Evolutionary conservation across 1,140 invertebrate genomes (phyloP).

Genomic region (Eriosoma lanigerum): DNA sequence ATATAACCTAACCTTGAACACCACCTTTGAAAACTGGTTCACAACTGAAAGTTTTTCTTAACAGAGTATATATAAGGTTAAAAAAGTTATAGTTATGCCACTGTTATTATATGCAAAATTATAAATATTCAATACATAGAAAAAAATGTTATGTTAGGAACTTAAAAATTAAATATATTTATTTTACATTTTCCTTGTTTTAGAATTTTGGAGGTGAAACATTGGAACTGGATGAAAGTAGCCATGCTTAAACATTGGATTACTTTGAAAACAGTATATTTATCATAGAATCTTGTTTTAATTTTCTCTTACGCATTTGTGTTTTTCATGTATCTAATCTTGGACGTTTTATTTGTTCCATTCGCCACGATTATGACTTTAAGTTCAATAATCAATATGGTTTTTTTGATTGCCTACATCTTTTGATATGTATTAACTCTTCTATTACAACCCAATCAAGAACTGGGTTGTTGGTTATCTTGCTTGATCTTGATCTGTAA

Average conservation of each 20-base stretch:
- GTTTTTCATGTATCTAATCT: conserved; percentile 51
- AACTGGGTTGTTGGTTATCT: conserved; percentile 41
- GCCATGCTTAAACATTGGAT: conserved; percentile 41
- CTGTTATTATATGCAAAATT: no score
- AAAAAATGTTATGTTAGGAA: no score
- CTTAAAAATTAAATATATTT: no score
- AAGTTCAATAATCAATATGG: conserved; percentile 46
- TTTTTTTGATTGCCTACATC: conserved; percentile 51
- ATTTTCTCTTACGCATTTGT: conserved; percentile 51
- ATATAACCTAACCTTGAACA: no score
- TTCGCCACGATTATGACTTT: conserved; percentile 40
- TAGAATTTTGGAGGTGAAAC: conserved; percentile 47
- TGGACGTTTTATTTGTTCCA: conserved; percentile 51
- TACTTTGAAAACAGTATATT: conserved; percentile 45
- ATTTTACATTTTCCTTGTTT: not conserved
- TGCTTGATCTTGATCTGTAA: conserved; percentile 50
- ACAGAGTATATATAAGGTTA: no score
- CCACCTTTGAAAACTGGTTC: no score
- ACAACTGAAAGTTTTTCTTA: no score
- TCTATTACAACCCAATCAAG: conserved; percentile 38
- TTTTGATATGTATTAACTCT: conserved; percentile 45
- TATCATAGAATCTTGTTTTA: conserved; percentile 52
- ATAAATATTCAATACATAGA: no score
- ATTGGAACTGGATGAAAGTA: conserved; percentile 44
- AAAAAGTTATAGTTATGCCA: no score